Percentiles rank a stretch among this genome's conserved stretches.
Conservation (phyloP, 1,140 invertebrate species). For the Orius insidiosus region DNA sequence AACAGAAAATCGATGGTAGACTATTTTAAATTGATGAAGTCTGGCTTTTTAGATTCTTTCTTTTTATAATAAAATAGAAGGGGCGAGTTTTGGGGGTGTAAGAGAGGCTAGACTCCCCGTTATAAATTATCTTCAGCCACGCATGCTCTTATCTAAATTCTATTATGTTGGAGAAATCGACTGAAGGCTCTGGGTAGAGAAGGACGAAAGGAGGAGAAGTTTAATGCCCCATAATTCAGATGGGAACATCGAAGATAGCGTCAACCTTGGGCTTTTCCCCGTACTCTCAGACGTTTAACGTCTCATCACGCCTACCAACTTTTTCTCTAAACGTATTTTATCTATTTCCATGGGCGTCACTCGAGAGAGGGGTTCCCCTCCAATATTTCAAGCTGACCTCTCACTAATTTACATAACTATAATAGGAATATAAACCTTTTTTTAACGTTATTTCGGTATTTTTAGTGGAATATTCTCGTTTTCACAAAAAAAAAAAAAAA, state of each 20-base stretch:
- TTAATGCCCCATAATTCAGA: conserved; percentile 9
- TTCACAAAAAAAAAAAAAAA: too few relatives aligned
- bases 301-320: too few relatives aligned
- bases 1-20: too few relatives aligned
- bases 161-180: conserved; percentile 11
- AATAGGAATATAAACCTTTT: too few relatives aligned
- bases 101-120: neutral
- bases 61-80: neutral
- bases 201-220: neutral
- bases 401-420: conserved; percentile 1
- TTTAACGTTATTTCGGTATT: too few relatives aligned
- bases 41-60: neutral
- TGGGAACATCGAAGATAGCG: too few relatives aligned
- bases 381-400: neutral
- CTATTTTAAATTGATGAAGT: too few relatives aligned
- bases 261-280: too few relatives aligned
- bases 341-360: too few relatives aligned
- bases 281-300: too few relatives aligned
- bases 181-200: neutral
- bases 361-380: neutral
- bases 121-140: conserved; percentile 9
- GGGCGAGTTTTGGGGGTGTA: neutral
- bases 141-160: conserved; percentile 11
- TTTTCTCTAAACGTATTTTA: too few relatives aligned
- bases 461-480: too few relatives aligned